phyloP scores from a whole-genome alignment of 2,797 vertebrate species.

The Chiloscyllium punctatum region DNA sequence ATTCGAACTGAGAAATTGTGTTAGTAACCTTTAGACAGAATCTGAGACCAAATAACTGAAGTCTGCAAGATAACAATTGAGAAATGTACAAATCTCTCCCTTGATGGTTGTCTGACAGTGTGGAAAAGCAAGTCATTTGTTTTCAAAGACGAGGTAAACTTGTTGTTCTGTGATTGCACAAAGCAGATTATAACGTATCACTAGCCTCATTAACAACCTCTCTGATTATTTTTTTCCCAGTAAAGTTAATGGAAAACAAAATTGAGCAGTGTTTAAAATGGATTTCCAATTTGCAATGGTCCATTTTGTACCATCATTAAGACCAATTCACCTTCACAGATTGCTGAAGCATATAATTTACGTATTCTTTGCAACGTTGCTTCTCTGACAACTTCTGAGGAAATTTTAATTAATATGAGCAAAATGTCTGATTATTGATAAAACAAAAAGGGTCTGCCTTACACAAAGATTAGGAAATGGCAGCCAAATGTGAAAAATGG shows the following conservation, averaged over 20 bases:
- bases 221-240: neutral
- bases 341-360: neutral
- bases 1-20: neutral
- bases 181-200: neutral
- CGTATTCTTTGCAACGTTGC: neutral
- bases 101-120: neutral
- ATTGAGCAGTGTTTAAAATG: neutral
- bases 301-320: neutral
- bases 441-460: neutral
- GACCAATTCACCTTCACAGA: neutral
- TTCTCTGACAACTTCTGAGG: neutral
- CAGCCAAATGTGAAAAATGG: neutral
- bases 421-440: neutral
- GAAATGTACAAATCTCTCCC: neutral
- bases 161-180: neutral
- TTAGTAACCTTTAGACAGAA: conserved; percentile 9
- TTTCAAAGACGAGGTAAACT: neutral
- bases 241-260: conserved; percentile 15
- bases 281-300: neutral
- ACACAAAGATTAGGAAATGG: neutral
- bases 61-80: neutral
- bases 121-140: conserved; percentile 6
- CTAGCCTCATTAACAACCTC: neutral
- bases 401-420: neutral
- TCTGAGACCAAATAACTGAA: conserved; percentile 15